Evolutionary conservation across 2,888 invertebrate genomes (phyloP).

Genomic region (Drosophila vallismaia): DNA sequence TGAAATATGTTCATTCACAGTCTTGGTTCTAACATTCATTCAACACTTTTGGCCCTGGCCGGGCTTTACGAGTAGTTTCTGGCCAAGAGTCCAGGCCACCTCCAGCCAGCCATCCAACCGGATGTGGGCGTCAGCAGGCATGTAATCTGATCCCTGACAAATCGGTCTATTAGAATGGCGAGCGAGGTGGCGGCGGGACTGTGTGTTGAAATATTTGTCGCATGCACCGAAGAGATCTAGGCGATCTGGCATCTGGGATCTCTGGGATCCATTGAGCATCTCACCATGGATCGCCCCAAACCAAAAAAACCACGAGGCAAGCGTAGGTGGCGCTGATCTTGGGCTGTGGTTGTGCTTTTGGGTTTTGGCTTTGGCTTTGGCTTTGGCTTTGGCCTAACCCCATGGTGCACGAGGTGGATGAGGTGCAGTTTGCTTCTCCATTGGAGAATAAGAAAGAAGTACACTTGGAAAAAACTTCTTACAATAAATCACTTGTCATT

Average conservation of each 20-base stretch:
- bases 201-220: constrained; percentile 82
- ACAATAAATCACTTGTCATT: too few species aligned
- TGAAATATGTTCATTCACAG: constrained; percentile 60
- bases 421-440: constrained; percentile 34
- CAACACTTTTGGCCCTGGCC: constrained; percentile 40
- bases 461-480: constrained; percentile 4
- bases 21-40: constrained; percentile 52
- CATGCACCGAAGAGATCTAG: constrained; percentile 52
- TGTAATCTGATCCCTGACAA: constrained; percentile 83
- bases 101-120: constrained; percentile 51
- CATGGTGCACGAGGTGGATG: constrained; percentile 46
- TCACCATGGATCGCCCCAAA: constrained; percentile 11
- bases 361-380: constrained; percentile 12
- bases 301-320: constrained; percentile 16
- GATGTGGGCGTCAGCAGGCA: constrained; percentile 82
- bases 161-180: constrained; percentile 83
- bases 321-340: constrained; percentile 51
- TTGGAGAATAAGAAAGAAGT: constrained; percentile 10
- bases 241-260: constrained; percentile 34
- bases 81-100: constrained; percentile 41
- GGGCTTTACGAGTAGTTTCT: constrained; percentile 15
- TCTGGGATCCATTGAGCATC: constrained; percentile 13
- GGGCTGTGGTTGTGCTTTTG: constrained; percentile 22
- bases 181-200: constrained; percentile 59
- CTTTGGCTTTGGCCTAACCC: constrained; percentile 50